These are phyloP conservation scores for Lasioglossum baleicum DNA, from an alignment of 1,140 invertebrate genomes.

Conservation along the genomic window DNA sequence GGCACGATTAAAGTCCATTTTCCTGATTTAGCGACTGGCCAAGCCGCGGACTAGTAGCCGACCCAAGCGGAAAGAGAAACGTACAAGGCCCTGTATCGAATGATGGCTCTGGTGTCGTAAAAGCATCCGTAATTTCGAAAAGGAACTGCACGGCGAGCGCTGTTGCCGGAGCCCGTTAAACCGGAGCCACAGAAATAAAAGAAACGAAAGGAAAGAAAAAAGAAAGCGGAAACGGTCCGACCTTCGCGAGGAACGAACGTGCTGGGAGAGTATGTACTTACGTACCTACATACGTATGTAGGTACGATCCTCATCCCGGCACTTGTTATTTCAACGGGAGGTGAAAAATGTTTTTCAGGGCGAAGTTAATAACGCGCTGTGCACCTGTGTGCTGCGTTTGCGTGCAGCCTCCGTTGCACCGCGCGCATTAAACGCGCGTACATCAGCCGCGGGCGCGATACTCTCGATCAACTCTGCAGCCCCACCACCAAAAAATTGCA, in stretches of 20 bases:
- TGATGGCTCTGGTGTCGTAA: neutral
- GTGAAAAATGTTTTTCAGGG: conserved; percentile 28
- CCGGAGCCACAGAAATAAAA: neutral
- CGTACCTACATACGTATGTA: no score
- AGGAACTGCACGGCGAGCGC: conserved; percentile 16
- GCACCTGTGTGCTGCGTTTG: conserved; percentile 37
- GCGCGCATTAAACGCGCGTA: conserved; percentile 48
- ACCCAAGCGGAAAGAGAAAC: no score
- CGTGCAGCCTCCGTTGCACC: neutral
- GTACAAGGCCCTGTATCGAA: no score
- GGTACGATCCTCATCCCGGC: neutral
- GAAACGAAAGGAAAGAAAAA: no score
- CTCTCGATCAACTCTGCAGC: no score
- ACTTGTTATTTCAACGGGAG: conserved; percentile 14
- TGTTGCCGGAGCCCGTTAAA: conserved; percentile 5
- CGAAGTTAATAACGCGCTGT: conserved; percentile 29
- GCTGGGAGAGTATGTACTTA: no score
- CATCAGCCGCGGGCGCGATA: conserved; percentile 41
- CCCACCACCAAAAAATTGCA: no score
- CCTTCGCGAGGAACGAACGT: neutral
- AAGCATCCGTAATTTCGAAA: conserved; percentile 12
- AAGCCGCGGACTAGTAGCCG: no score
- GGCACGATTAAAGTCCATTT: neutral
- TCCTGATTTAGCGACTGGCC: neutral
- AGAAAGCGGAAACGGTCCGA: neutral